Evolutionary conservation across 2,797 vertebrate genomes (phyloP).

Genomic region (Malurus splendens): DNA sequence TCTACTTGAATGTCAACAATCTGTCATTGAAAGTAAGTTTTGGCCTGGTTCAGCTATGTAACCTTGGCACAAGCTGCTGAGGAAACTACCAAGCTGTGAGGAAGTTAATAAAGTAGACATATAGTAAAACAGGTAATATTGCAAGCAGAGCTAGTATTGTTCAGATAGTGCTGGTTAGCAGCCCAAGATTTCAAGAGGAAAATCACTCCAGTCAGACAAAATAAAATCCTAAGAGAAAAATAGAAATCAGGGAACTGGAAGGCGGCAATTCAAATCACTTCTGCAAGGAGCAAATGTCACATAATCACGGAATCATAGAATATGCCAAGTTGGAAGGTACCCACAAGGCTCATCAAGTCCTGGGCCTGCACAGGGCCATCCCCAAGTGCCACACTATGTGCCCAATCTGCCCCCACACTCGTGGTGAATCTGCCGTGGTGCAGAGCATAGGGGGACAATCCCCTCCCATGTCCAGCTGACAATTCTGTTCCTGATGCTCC

Average conservation of each 20-base stretch:
- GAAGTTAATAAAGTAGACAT: background rate
- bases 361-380: background rate
- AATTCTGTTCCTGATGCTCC: background rate
- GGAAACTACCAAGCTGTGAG: background rate
- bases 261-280: background rate
- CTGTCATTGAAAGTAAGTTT: background rate
- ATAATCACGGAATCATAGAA: background rate
- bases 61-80: background rate
- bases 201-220: background rate
- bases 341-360: background rate
- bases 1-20: background rate
- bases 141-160: background rate
- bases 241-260: background rate
- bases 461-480: rapidly evolving
- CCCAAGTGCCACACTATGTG: background rate
- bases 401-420: background rate
- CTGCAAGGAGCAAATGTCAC: background rate
- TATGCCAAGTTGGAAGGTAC: background rate
- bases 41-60: background rate
- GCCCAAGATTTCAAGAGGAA: background rate
- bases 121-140: rapidly evolving
- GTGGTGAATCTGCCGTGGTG: rapidly evolving
- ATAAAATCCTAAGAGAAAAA: background rate
- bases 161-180: background rate
- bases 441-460: background rate